Evolutionary conservation across 2,797 vertebrate species (phyloP), one percentile per base, ranked within the genome.

Genomic region (Microctenopoma lineatum): DNA sequence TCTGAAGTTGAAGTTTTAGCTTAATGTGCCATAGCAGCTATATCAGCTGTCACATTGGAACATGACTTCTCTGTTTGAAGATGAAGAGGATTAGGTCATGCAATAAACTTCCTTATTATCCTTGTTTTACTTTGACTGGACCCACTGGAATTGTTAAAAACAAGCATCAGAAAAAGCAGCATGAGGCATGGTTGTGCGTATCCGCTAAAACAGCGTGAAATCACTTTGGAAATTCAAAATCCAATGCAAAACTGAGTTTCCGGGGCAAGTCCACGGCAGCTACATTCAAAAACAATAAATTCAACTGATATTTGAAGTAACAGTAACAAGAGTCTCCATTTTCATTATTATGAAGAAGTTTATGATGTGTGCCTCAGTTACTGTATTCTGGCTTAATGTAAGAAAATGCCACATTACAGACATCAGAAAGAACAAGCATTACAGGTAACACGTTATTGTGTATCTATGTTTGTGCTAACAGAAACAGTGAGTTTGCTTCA

Each of bases 161-260:
- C 58, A 87, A 81, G 79, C 67, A 60, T 7, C 16, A 63, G 45
- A 59, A 48, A 77, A 63, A 36, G 41, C 2, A 61, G 73, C 73
- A 81, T 42, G 34, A 73, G 78, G 39, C 32, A 38, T 27, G 4
- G 39, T 38, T 44, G 1, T 68, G 16, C 4, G 4, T n/a, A 18
- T 41, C 18, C 39, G 54, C 3, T 41, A 27, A 52, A 71, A 26
- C 36, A 16, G 0, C 18, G 32, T 53, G 38, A 55, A 38, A 44
- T 2, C 34, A 27, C 42, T 65, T 16, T 16, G 5, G 18, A 44
- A 29, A 12, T 45, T 14, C 12, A 7, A 67, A 48, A 67, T 47
- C 1, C 0, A 21, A 4, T 1, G 4, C 45, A 9, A 18, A 44
- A 25, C 52, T 69, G 63, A 12, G 9, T 44, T 73, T 54, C 7